Percentiles rank a stretch among this genome's conserved stretches.
These are phyloP conservation scores for Naso thynnoides DNA, from an alignment of 2,797 vertebrate genomes.

Conservation along the genomic window DNA sequence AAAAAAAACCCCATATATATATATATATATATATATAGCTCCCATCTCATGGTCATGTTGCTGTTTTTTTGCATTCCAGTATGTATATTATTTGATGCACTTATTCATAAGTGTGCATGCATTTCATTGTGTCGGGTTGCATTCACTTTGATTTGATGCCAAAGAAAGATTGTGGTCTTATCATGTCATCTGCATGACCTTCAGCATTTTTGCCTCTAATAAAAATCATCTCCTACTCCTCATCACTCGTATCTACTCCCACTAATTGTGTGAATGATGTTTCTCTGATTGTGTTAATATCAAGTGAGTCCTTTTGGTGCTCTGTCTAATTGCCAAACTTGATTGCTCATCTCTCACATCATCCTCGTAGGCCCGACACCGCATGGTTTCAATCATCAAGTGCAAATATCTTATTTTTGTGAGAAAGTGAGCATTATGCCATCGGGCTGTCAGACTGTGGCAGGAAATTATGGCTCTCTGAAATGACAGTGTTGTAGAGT, in stretches of 20 bases:
- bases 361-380: slow-evolving; percentile 30
- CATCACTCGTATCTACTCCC: slow-evolving; percentile 25
- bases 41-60: slow-evolving; percentile 22
- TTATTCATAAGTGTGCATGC: background rate
- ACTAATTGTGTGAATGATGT: slow-evolving; percentile 56
- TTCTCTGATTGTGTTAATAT: slow-evolving; percentile 55
- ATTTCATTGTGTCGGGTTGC: background rate
- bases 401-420: slow-evolving; percentile 45
- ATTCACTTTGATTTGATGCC: too few species aligned
- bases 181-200: background rate
- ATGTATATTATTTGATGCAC: slow-evolving; percentile 15
- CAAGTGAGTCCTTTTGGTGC: slow-evolving; percentile 46
- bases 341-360: slow-evolving; percentile 56
- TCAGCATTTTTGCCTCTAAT: slow-evolving; percentile 26
- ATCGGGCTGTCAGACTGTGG: slow-evolving; percentile 20
- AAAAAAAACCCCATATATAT: too few species aligned
- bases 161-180: background rate
- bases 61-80: slow-evolving; percentile 6
- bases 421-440: slow-evolving; percentile 26
- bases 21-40: too few species aligned
- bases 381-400: slow-evolving; percentile 28
- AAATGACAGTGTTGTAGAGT: slow-evolving; percentile 49
- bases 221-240: slow-evolving; percentile 28
- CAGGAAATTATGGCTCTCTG: slow-evolving; percentile 46
- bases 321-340: slow-evolving; percentile 59